Conservation (phyloP, 1,140 invertebrate genomes). For the Melanaphis sacchari region DNA sequence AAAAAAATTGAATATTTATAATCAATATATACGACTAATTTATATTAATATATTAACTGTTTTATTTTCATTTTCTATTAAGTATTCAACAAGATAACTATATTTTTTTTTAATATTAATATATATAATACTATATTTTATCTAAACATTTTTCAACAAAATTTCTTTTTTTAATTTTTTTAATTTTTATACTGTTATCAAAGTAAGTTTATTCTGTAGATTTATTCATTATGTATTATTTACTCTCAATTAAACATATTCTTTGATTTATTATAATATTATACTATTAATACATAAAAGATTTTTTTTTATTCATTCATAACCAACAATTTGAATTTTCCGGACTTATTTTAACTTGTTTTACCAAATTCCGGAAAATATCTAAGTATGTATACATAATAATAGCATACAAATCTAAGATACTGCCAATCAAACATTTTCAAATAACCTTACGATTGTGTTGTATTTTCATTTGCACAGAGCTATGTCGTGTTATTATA, state of each 20-base stretch:
- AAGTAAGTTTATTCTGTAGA: neutral
- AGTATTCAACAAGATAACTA: no score
- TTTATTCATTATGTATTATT: neutral
- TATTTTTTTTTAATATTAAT: no score
- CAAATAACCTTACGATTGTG: neutral
- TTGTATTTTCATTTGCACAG: neutral
- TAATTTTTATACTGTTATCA: neutral
- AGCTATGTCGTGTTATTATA: neutral
- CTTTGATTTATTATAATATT: neutral
- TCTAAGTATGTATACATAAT: neutral
- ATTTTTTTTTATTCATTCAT: neutral
- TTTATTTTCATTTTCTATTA: neutral
- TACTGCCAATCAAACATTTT: neutral
- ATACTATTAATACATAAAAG: neutral
- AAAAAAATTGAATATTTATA: neutral
- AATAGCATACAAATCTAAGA: neutral
- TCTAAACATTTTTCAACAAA: neutral
- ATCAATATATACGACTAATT: neutral
- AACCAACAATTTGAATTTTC: neutral
- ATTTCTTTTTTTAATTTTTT: neutral
- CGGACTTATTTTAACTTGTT: neutral
- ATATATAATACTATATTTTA: neutral
- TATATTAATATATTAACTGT: neutral
- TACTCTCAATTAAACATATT: neutral
- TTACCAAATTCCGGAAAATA: neutral